Base-by-base conservation (phyloP, 2,888 invertebrate genomes). In the Tachystola acroxantha region DNA sequence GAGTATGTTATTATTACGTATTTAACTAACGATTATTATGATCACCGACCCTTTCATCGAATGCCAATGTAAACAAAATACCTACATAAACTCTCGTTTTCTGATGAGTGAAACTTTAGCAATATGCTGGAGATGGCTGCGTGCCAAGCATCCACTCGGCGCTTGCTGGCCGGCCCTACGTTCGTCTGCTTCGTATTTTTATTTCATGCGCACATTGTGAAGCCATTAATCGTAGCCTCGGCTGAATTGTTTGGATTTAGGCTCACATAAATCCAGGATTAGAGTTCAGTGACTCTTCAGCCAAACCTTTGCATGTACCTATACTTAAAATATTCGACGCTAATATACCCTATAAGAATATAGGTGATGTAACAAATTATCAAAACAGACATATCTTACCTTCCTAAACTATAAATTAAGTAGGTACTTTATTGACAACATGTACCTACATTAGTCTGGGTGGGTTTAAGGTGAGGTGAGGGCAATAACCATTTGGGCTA, bases 181-280 rank as follows among this genome's bases (percentile, higher is more conserved):
- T 56, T 55, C 57, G 54, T 54, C 47, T 51, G 57, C 52, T 57
- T 60, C 57, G 67, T 73, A 69, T 77, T 76, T 79, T 75, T 75
- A 70, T 74, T 74, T 71, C 54, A 65, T 63, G 62, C 59, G 62
- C 61, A 65, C 64, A 66, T 64, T 67, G 64, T 68, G 64, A 62
- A 67, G 63, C 67, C 60, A 61, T 72, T 70, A 68, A 72, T 73
- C 64, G 60, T 58, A 57, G 45, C 44, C 50, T 45, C 45, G 43
- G 46, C 55, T 60, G 63, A 56, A 61, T 57, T 56, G 55, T 53
- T 53, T 51, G 50, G 51, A 42, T 45, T 46, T 43, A 34, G 32
- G 25, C 34, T 34, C 42, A 26, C 40, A 41, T 12, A 34, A 32
- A 27, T 27, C 10, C 34, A 25, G 5, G 34, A 32, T 11, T 27